Conservation (phyloP, 92 coral and sea anemone genomes). For the Epizoanthus stellaris region DNA sequence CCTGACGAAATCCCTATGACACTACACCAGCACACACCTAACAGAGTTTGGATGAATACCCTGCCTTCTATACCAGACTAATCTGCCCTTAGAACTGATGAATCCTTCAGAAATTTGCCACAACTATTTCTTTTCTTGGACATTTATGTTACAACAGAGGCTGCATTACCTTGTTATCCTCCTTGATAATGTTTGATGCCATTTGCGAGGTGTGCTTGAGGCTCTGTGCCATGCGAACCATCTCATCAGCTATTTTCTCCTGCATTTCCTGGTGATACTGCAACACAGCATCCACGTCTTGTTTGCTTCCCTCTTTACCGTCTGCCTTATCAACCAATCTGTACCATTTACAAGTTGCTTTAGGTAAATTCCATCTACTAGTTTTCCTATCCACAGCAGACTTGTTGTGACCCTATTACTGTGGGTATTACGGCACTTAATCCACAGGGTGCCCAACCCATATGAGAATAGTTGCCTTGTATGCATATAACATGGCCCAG, state of each 20-base stretch:
- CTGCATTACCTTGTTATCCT: slow-evolving; percentile 82
- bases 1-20: too few relatives aligned
- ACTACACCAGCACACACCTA: too few relatives aligned
- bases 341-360: neutral
- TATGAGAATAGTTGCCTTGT: too few relatives aligned
- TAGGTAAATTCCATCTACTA: too few relatives aligned
- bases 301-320: slow-evolving; percentile 60
- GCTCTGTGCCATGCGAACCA: slow-evolving; percentile 97
- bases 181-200: slow-evolving; percentile 88
- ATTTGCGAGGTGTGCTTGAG: slow-evolving; percentile 90
- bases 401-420: neutral
- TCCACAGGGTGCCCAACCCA: too few relatives aligned
- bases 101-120: too few relatives aligned
- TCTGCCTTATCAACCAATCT: slow-evolving; percentile 19
- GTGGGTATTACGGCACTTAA: neutral
- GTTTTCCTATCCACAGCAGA: neutral
- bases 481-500: too few relatives aligned
- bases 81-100: too few relatives aligned
- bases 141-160: too few relatives aligned
- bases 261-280: slow-evolving; percentile 98
- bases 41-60: too few relatives aligned
- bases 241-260: slow-evolving; percentile 97
- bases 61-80: too few relatives aligned
- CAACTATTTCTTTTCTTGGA: too few relatives aligned
- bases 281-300: slow-evolving; percentile 86